Evolutionary conservation across 2,797 vertebrate species (phyloP).

Genomic region (Halcyon leucocephala): DNA sequence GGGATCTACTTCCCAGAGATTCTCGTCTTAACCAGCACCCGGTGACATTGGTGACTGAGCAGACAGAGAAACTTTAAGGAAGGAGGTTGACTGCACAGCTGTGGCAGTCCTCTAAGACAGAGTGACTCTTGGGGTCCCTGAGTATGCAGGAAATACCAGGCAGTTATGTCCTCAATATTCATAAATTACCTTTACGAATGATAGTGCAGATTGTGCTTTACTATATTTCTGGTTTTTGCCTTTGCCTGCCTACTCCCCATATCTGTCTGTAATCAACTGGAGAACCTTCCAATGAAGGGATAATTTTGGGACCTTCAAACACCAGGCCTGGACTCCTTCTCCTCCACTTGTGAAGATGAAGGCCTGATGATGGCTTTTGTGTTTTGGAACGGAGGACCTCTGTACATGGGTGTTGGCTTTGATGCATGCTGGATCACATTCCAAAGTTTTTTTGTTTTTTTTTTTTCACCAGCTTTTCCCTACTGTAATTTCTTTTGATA

Average conservation of each 20-base stretch:
- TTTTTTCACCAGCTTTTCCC: not conserved
- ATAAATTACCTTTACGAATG: not conserved
- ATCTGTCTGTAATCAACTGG: not conserved
- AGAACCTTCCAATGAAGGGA: not conserved
- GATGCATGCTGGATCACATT: not conserved
- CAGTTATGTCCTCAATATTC: not conserved
- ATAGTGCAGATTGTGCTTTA: not conserved
- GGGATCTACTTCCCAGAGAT: not conserved
- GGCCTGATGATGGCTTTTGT: not conserved
- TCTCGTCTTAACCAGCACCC: not conserved
- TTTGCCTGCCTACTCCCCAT: not conserved
- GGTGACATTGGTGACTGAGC: not conserved
- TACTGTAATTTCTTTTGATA: not conserved
- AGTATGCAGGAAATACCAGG: not conserved
- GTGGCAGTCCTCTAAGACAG: not conserved
- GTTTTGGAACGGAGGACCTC: not conserved
- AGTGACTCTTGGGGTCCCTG: not conserved
- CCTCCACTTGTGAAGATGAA: not conserved
- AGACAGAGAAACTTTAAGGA: not conserved
- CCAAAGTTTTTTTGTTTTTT: not conserved
- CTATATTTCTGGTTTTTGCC: not conserved
- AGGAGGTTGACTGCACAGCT: not conserved
- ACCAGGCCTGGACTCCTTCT: not conserved
- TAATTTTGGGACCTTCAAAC: not conserved
- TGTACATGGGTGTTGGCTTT: rapidly evolving